Evolutionary conservation across 2,113 vertebrate genomes (phyloP).

Genomic region (Chelonoidis abingdonii): DNA sequence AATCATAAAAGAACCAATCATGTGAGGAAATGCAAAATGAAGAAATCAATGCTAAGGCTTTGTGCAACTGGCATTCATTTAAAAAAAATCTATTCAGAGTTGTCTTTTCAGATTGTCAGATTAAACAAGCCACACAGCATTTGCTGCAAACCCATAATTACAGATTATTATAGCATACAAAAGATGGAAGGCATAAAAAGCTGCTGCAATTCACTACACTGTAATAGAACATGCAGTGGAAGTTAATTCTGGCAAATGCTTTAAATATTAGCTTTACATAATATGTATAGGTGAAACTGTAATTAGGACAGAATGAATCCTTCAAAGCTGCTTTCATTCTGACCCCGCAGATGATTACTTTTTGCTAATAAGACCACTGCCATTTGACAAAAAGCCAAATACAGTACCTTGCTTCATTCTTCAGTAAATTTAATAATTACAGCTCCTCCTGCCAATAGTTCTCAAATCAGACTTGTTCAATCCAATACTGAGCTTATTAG

Average conservation of each 20-base stretch:
- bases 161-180: slow-evolving; percentile 84
- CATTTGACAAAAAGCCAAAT: slow-evolving; percentile 85
- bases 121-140: slow-evolving; percentile 84
- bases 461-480: slow-evolving; percentile 84
- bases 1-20: slow-evolving; percentile 71
- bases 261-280: slow-evolving; percentile 87
- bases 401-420: slow-evolving; percentile 82
- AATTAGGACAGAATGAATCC: slow-evolving; percentile 85
- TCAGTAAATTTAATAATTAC: slow-evolving; percentile 87
- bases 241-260: slow-evolving; percentile 88
- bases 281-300: slow-evolving; percentile 84
- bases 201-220: slow-evolving; percentile 79
- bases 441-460: slow-evolving; percentile 83
- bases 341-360: slow-evolving; percentile 81
- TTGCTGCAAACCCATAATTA: slow-evolving; percentile 85
- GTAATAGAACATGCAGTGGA: slow-evolving; percentile 82
- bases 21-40: slow-evolving; percentile 75
- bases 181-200: slow-evolving; percentile 82
- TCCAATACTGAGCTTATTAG: slow-evolving; percentile 85
- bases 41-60: slow-evolving; percentile 76
- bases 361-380: slow-evolving; percentile 83
- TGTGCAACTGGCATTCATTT: slow-evolving; percentile 78
- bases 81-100: slow-evolving; percentile 81
- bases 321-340: slow-evolving; percentile 81
- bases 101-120: slow-evolving; percentile 84